Base-by-base conservation (phyloP, 2,113 vertebrate genomes). In the Rhizomys pruinosus region DNA sequence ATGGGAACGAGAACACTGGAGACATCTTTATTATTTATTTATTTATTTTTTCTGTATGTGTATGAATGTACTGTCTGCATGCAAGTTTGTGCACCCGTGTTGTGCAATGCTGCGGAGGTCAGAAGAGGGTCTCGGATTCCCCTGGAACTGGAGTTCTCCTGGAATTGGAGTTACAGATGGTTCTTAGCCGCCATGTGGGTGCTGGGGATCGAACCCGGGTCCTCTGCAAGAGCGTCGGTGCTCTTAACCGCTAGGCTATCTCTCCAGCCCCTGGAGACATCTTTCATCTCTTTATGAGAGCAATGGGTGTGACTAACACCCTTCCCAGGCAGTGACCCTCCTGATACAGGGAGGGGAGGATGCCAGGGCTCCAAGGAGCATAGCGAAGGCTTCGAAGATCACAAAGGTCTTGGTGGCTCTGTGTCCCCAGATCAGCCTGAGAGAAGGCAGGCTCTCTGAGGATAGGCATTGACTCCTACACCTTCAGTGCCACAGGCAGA, bases 281-380 rank as follows among this genome's bases (percentile, higher is more conserved):
- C 15, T 52, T 32, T 39, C 32, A 68, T 91, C 95, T 88, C 74
- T 91, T 95, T 69, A 84, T 34, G 72, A 96, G 94, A 22, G 20
- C 2, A 39, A 59, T 68, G 16, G 71, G 8, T 23, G 78, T 87
- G 44, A 79, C 29, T 12, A 32, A 23, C 1, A 37, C 10, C 34
- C 39, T 85, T 80, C 1, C 3, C 81, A 68, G 81, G 64, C 32
- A 66, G 66, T 1, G 6, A 57, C 85, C 44, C 39, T 84, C 44
- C 76, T 34, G n/a, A 84, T 42, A 61, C 87, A 93, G 8, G 42
- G 8, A 23, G 0, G 7, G 27, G 34, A 32, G 39, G 76, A 84
- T 11, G 55, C 17, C 29, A 71, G 88, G 10, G 15, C n/a, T 80
- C 69, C 8, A 42, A 23, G 66, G 39, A 44, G 57, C 1, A 42